Evolutionary conservation across 2,888 invertebrate species (phyloP), one percentile per base, ranked within the genome.

Genomic region (Dasypolia templi): DNA sequence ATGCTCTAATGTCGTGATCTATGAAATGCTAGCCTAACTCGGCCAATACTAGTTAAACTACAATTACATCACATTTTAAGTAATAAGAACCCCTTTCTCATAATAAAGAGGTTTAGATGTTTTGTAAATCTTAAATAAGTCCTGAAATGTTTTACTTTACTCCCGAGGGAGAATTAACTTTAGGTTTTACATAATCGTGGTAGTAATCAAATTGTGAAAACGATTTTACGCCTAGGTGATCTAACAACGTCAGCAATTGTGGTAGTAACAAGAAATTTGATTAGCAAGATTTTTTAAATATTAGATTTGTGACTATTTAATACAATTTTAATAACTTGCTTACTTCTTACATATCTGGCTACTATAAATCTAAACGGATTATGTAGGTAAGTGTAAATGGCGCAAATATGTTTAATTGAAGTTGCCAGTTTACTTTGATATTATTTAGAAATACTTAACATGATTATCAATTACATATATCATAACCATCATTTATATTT

Each of bases 11-110:
- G 69, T 76, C 72, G 71, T 75, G 76, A 72, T 70, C 82, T 86
- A 87, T 86, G 87, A 89, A 91, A 91, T 88, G 87, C 89, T 85
- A 86, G 85, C 88, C 87, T 73, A 82, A 63, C 67, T 73, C 79
- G 87, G 86, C 87, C 78, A 72, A 81, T 69, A 77, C 84, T 88
- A 89, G 88, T 89, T 89, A 91, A 86, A 81, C 91, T 92, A 92
- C 80, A 80, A 83, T 87, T 89, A 87, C 88, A 93, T 93, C 92
- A 94, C 92, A 93, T 89, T 90, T 92, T 91, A 92, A 91, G 90
- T 92, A 91, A 89, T 88, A 91, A 89, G 88, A 86, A 88, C 77
- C 81, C 81, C 80, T 81, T 72, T 67, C 65, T 77, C 77, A 76
- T 75, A 14, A 32, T 61, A 56, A 63, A 53, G 22, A 56, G 46